Evolutionary conservation across 2,797 vertebrate genomes (phyloP).

Genomic region (Echeneis naucrates): DNA sequence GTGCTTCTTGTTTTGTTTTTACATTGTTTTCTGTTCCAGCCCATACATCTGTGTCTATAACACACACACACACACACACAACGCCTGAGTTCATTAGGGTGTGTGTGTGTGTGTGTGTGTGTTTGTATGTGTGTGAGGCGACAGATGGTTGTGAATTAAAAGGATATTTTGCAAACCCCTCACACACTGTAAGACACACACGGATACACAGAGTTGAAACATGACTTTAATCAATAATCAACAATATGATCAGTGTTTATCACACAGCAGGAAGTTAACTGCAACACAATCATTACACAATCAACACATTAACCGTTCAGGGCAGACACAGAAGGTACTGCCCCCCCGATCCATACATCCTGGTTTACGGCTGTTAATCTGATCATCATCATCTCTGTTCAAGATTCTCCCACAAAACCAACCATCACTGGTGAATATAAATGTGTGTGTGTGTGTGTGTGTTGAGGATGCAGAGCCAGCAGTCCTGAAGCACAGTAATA

Average conservation of each 20-base stretch:
- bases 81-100: too few species aligned
- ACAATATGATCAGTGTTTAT: too few species aligned
- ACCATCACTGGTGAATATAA: slow-evolving; percentile 55
- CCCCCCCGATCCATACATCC: slow-evolving; percentile 34
- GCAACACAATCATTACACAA: too few species aligned
- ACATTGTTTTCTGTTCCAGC: slow-evolving; percentile 75
- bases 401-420: slow-evolving; percentile 46
- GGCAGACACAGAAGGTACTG: too few species aligned
- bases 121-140: slow-evolving; percentile 47
- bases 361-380: slow-evolving; percentile 59
- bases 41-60: slow-evolving; percentile 69
- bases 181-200: slow-evolving; percentile 9
- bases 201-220: too few species aligned
- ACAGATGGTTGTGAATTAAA: slow-evolving; percentile 70
- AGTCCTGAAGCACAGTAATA: slow-evolving; percentile 61
- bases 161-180: slow-evolving; percentile 57
- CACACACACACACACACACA: slow-evolving; percentile 7
- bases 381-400: slow-evolving; percentile 55
- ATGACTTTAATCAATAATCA: too few species aligned
- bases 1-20: slow-evolving; percentile 70
- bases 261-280: too few species aligned
- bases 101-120: slow-evolving; percentile 19
- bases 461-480: slow-evolving; percentile 56
- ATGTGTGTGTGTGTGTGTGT: slow-evolving; percentile 39
- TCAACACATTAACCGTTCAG: too few species aligned